Conservation (phyloP, 2,797 vertebrate species). For the Mus spretus region DNA sequence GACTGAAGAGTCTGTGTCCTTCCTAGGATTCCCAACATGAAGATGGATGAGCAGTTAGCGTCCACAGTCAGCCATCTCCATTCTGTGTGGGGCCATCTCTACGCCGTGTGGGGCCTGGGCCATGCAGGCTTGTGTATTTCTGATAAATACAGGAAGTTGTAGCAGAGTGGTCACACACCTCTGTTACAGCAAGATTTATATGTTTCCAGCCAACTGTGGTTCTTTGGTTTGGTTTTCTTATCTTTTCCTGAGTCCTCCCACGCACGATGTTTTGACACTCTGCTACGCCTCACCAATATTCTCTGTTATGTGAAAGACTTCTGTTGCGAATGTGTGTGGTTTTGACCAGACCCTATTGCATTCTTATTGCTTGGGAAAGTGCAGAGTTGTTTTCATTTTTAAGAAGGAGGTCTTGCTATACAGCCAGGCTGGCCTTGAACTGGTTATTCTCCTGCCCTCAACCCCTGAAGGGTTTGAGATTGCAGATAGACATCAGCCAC, state of each 20-base stretch:
- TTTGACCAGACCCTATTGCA: conserved; percentile 42
- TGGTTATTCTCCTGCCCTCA: neutral
- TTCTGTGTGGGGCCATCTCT: neutral
- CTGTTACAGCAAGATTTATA: neutral
- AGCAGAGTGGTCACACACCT: too few species aligned
- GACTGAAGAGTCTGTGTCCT: too few species aligned
- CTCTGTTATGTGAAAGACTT: neutral
- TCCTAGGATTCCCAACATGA: neutral
- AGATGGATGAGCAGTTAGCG: neutral
- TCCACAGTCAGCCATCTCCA: too few species aligned
- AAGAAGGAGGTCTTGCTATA: neutral
- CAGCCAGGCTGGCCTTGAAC: neutral
- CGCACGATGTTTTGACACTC: neutral
- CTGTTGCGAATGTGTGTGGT: conserved; percentile 6
- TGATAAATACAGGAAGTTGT: neutral
- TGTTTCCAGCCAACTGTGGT: conserved; percentile 22
- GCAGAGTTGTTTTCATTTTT: neutral
- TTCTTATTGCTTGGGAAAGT: conserved; percentile 33
- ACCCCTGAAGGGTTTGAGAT: neutral
- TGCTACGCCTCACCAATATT: neutral
- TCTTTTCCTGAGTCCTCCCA: neutral
- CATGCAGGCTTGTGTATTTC: neutral
- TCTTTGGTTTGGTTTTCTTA: neutral
- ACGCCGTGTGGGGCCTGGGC: neutral
- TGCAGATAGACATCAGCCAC: neutral